Conservation (phyloP, 2,888 invertebrate species). For the Aproaerema taeniolella region DNA sequence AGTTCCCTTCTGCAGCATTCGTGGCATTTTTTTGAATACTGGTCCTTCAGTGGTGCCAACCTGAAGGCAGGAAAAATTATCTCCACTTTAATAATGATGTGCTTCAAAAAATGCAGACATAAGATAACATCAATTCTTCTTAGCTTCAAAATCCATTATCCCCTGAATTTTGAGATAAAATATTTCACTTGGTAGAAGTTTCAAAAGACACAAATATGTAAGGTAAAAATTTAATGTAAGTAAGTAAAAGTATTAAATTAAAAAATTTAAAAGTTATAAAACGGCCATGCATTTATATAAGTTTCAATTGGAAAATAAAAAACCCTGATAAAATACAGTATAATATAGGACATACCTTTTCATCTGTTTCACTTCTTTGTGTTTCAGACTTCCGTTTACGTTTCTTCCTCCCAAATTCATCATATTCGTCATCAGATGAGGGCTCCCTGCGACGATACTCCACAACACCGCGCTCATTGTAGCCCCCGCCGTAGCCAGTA, state of each 20-base stretch:
- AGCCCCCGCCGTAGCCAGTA: slow-evolving; percentile 91
- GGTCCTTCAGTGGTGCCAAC: slow-evolving; percentile 77
- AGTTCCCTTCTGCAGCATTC: slow-evolving; percentile 60
- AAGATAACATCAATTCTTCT: slow-evolving; percentile 66
- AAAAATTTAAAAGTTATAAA: not conserved
- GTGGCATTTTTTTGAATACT: slow-evolving; percentile 68
- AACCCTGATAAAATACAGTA: not conserved
- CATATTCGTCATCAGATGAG: slow-evolving; percentile 96
- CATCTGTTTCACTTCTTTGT: slow-evolving; percentile 29
- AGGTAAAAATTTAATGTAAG: not conserved
- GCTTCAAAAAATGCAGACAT: slow-evolving; percentile 46
- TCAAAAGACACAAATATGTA: not conserved
- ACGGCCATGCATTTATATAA: not conserved
- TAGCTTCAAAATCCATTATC: slow-evolving; percentile 66
- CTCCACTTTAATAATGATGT: slow-evolving; percentile 76
- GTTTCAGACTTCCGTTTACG: slow-evolving; percentile 55
- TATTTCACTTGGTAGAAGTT: not conserved
- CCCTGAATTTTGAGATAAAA: slow-evolving; percentile 47
- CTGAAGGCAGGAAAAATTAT: slow-evolving; percentile 78
- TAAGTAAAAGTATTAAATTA: not conserved
- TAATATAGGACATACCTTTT: slow-evolving; percentile 39
- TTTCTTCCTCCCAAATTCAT: slow-evolving; percentile 89
- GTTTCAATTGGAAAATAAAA: not conserved
- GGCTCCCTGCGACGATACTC: slow-evolving; percentile 94
- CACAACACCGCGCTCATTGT: slow-evolving; percentile 96